Conservation (phyloP, 2,888 invertebrate genomes). For the Cylloceria caligata region DNA sequence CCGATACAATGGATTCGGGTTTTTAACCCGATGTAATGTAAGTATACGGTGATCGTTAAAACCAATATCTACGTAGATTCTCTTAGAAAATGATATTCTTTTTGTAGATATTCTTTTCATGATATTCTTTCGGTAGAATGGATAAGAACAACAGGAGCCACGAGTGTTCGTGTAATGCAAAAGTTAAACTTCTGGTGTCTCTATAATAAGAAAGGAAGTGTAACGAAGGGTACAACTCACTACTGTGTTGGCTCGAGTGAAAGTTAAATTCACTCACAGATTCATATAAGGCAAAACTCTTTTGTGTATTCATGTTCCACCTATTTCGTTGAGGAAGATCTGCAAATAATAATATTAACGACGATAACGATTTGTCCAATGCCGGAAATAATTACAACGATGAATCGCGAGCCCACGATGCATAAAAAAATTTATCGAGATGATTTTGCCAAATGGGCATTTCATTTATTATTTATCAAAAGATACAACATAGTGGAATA, state of each 20-base stretch:
- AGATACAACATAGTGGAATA: too few relatives aligned
- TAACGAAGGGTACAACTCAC: conserved; percentile 50
- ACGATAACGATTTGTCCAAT: too few relatives aligned
- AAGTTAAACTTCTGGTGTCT: conserved; percentile 36
- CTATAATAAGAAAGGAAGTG: conserved; percentile 33
- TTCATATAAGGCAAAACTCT: conserved; percentile 58
- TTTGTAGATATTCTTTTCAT: too few relatives aligned
- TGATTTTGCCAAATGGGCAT: too few relatives aligned
- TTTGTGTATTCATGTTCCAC: conserved; percentile 47
- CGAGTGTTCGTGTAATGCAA: conserved; percentile 50
- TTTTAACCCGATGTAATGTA: background rate
- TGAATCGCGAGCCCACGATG: background rate
- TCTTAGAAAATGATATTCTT: background rate
- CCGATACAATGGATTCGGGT: background rate
- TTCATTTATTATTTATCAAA: too few relatives aligned
- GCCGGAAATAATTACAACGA: conserved; percentile 5
- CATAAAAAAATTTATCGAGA: too few relatives aligned
- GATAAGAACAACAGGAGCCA: background rate
- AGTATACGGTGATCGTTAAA: background rate
- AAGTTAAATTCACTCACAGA: conserved; percentile 64
- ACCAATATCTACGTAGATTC: conserved; percentile 4
- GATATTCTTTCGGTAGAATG: too few relatives aligned
- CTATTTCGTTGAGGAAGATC: background rate
- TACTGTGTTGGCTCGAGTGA: conserved; percentile 42
- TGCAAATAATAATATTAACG: too few relatives aligned